Conservation (phyloP, 2,797 vertebrate genomes). For the Channa striata region DNA sequence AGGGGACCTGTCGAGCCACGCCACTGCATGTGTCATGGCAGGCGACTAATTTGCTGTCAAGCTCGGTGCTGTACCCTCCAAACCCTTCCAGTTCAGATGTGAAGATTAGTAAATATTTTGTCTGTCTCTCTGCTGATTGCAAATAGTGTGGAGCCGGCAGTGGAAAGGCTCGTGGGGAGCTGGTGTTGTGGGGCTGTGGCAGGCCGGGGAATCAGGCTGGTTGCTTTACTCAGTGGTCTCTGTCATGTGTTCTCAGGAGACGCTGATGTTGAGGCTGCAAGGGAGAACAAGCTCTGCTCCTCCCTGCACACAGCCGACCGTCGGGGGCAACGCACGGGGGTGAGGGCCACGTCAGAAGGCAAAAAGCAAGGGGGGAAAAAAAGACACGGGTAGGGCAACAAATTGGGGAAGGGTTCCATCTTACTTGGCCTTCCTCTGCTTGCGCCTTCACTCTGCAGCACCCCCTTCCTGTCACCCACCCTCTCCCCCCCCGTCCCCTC, state of each 20-base stretch:
- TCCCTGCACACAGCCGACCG: constrained; percentile 42
- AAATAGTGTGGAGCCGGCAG: constrained; percentile 56
- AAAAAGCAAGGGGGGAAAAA: constrained; percentile 20
- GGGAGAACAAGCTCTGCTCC: constrained; percentile 36
- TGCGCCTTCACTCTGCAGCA: constrained; percentile 19
- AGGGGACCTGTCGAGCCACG: constrained; percentile 80
- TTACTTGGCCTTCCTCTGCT: constrained; percentile 43
- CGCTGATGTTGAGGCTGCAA: constrained; percentile 21
- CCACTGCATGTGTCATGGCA: constrained; percentile 80
- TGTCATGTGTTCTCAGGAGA: constrained; percentile 75
- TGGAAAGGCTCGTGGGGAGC: constrained; percentile 22
- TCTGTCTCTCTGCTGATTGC: constrained; percentile 62
- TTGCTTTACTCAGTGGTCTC: constrained; percentile 62
- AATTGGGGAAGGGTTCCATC: constrained; percentile 52
- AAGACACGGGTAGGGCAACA: constrained; percentile 58
- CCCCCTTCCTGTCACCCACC: constrained; percentile 22
- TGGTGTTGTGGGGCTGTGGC: constrained; percentile 47
- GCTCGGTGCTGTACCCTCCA: constrained; percentile 56
- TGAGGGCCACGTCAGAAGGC: constrained; percentile 65
- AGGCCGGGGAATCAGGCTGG: constrained; percentile 64
- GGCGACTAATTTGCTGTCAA: constrained; percentile 86
- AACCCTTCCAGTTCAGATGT: constrained; percentile 61
- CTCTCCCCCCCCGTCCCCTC: background rate
- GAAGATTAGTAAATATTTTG: constrained; percentile 83
- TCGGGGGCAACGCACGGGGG: constrained; percentile 50